Percentiles rank a stretch among this genome's conserved stretches.
phyloP scores from a whole-genome alignment of 2,888 invertebrate species.

The Nomada fabriciana region DNA sequence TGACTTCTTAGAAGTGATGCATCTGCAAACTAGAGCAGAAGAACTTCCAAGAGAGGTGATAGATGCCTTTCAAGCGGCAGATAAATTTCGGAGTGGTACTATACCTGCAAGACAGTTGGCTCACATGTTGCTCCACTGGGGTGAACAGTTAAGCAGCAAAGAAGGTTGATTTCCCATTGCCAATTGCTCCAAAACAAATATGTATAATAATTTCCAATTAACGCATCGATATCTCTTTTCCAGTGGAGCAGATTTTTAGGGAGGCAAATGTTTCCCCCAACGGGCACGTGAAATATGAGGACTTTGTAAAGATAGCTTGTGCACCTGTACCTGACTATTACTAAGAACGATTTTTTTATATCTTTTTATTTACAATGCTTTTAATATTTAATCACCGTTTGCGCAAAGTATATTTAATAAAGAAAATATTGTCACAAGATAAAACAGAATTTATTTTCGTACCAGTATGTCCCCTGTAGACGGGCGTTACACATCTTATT shows the following conservation, averaged over 20 bases:
- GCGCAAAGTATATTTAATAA: background rate
- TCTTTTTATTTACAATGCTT: slow-evolving; percentile 9
- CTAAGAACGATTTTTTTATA: slow-evolving; percentile 80
- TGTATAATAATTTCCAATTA: background rate
- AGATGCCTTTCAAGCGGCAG: slow-evolving; percentile 95
- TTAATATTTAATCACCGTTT: slow-evolving; percentile 17
- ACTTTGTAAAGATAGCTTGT: slow-evolving; percentile 96
- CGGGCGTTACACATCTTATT: slow-evolving; percentile 23
- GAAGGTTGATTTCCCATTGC: slow-evolving; percentile 85
- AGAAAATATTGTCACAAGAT: slow-evolving; percentile 33
- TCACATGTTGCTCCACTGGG: slow-evolving; percentile 95
- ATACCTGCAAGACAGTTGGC: slow-evolving; percentile 93
- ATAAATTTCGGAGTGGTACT: slow-evolving; percentile 89
- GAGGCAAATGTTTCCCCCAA: slow-evolving; percentile 94
- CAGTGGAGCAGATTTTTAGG: slow-evolving; percentile 94
- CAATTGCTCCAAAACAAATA: background rate
- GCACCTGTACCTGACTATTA: slow-evolving; percentile 97
- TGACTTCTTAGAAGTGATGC: slow-evolving; percentile 97
- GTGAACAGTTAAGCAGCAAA: slow-evolving; percentile 91
- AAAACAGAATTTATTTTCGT: slow-evolving; percentile 31
- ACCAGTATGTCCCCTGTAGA: slow-evolving; percentile 6
- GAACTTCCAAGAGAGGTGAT: slow-evolving; percentile 93
- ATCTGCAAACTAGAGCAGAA: slow-evolving; percentile 94
- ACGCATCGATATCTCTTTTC: slow-evolving; percentile 50
- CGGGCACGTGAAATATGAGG: slow-evolving; percentile 94